Conservation (phyloP, 1,140 invertebrate species). For the Dendrolimus punctatus region DNA sequence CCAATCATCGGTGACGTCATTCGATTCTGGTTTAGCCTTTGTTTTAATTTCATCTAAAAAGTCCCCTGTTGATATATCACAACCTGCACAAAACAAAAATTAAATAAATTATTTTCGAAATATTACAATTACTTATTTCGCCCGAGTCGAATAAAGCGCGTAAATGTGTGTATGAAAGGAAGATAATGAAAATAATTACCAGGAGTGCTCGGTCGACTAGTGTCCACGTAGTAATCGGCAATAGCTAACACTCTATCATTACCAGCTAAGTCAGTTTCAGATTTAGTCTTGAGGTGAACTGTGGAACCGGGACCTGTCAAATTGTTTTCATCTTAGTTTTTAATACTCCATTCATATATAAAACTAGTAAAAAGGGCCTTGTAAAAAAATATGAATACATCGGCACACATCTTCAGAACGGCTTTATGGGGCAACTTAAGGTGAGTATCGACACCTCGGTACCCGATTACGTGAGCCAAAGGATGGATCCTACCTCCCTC, state of each 20-base stretch:
- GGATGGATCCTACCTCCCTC: no score
- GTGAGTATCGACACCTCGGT: no score
- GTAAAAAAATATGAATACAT: no score
- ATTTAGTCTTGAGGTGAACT: conserved; percentile 70
- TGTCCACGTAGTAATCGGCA: conserved; percentile 72
- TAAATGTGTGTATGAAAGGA: background rate
- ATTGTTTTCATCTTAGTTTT: no score
- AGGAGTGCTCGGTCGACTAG: conserved; percentile 76
- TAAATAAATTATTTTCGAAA: background rate
- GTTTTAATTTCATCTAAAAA: conserved; percentile 35
- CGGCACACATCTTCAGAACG: no score
- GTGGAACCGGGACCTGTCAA: conserved; percentile 69
- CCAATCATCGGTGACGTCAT: conserved; percentile 61
- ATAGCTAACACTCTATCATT: conserved; percentile 68
- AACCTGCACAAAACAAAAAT: conserved; percentile 27
- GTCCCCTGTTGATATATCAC: conserved; percentile 47
- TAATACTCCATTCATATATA: no score
- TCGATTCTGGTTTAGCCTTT: conserved; percentile 38
- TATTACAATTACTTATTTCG: conserved; percentile 1
- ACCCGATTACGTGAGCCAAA: no score
- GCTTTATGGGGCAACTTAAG: no score
- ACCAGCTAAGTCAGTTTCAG: conserved; percentile 64
- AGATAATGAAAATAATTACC: conserved; percentile 33
- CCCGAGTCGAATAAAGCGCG: no score
- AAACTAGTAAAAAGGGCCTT: no score